Base-by-base conservation (phyloP, 1,140 invertebrate genomes). In the Drosophila saltans region DNA sequence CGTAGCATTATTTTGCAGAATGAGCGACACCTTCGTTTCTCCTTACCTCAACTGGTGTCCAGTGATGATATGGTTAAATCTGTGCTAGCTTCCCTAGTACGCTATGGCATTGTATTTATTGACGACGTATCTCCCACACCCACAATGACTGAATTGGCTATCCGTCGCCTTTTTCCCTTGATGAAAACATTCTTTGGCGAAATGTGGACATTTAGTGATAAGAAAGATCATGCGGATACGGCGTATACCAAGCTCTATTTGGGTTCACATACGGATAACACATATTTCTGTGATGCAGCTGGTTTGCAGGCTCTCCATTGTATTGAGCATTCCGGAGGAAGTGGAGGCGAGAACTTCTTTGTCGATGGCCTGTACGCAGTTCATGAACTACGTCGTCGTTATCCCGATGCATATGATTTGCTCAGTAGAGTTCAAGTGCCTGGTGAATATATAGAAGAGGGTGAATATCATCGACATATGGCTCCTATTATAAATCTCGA, bases 251-350 rank as follows among this genome's bases (percentile, higher is more conserved):
- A 93, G 36, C 68, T 94, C 2, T 92, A 93, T 30, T 70, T 94
- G 0, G 93, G 93, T 5, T 89, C 92, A 0, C 94, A 95, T 68
- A 96, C 94, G 21, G 96, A 96, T 83, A 96, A 94, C 56, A 96
- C 96, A 0, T 97, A 96, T 78, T 95, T 96, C 61, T 94, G 93
- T 59, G 94, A 96, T 90, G 94, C 96, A n/a, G 94, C 95, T 39
- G 96, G 95, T 0, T 86, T 96, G 24, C 94, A 96, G 92, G 93
- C 96, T 6, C 94, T 96, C 33, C 96, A 96, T 81, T 96, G 95
- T 78, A 72, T 96, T 1, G 91, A 94, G 66, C 94, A 95, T 56
- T 64, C 65, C 11, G 91, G 93, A 24, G 94, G 94, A 0, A 84
- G 76, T 1, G 96, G 96, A 0, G 96, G 96, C 0, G 94, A 96